Evolutionary conservation across 2,797 vertebrate genomes (phyloP), one percentile per base, ranked within the genome.

Genomic region (Myotis pilosus): DNA sequence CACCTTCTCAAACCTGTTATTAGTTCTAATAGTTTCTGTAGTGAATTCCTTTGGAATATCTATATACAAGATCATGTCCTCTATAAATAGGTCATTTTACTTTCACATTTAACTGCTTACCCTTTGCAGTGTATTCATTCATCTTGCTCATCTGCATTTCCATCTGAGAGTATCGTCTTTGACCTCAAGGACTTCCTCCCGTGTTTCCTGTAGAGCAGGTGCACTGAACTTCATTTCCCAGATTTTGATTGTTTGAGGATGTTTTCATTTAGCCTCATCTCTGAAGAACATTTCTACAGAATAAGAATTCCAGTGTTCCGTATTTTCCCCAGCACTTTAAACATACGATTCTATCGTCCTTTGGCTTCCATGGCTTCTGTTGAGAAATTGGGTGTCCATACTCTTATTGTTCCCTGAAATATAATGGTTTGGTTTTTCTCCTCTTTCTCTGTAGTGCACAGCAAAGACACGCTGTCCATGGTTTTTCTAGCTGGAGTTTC

Each of bases 61-160:
- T n/a, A 1, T 2, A 5, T 5, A 2, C 10, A 5, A 10, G n/a
- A 7, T 5, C 1, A 2, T 8, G 3, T 19, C 41, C 0, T 11
- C 83, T 71, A 15, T 25, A 41, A 36, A 2, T 0, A n/a, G 74
- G 74, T 33, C 30, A 0, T 5, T 36, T 19, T 6, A 0, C 51
- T 12, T 36, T 25, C 11, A 16, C 33, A 0, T 17, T 25, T 30
- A 4, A 44, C n/a, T 38, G 2, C 19, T 23, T 5, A 0, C 6
- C n/a, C 13, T 22, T n/a, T 22, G 64, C 3, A 33, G 15, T 41
- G 1, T 10, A 81, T 3, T 41, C 30, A 20, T 6, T 6, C 23
- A 2, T 13, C 25, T 7, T 60, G 82, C 74, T 19, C 13, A 0
- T 15, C 82, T 4, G 19, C 3, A 1, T 9, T 9, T 25, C 68